Conservation (phyloP, 2,888 invertebrate species). For the Cosmia trapezina region DNA sequence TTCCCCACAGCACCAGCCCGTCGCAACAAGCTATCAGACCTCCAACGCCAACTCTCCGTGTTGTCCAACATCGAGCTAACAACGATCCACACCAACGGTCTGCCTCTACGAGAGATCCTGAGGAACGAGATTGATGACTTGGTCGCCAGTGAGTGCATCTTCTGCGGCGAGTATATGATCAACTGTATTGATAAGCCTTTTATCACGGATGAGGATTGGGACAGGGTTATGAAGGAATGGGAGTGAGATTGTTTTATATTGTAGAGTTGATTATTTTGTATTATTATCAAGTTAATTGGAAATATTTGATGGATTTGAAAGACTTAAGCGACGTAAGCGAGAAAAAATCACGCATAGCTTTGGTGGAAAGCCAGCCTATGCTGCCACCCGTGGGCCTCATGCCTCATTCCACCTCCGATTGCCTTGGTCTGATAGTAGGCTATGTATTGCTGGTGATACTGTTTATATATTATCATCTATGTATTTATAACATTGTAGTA, state of each 20-base stretch:
- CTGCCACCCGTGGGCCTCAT: not conserved
- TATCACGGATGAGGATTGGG: conserved; percentile 95
- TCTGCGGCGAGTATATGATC: conserved; percentile 98
- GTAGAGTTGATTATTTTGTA: conserved; percentile 13
- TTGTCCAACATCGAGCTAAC: conserved; percentile 88
- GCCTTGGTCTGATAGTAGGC: not conserved
- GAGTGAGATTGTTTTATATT: conserved; percentile 84
- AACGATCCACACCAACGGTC: conserved; percentile 79
- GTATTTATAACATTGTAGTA: not conserved
- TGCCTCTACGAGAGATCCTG: conserved; percentile 92
- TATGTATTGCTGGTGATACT: not conserved
- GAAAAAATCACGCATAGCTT: no score
- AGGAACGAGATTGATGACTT: conserved; percentile 96
- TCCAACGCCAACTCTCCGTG: conserved; percentile 91
- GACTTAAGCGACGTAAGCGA: no score
- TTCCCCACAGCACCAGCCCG: conserved; percentile 86
- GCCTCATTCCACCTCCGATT: not conserved
- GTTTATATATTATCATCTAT: not conserved
- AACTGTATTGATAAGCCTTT: conserved; percentile 97
- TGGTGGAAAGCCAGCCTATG: not conserved
- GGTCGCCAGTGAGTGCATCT: conserved; percentile 97
- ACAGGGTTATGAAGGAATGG: conserved; percentile 96
- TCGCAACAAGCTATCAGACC: conserved; percentile 91
- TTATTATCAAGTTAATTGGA: conserved; percentile 6
- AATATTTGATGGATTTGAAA: not conserved